Evolutionary conservation across 2,888 invertebrate species (phyloP).

Genomic region (Patella pellucida): DNA sequence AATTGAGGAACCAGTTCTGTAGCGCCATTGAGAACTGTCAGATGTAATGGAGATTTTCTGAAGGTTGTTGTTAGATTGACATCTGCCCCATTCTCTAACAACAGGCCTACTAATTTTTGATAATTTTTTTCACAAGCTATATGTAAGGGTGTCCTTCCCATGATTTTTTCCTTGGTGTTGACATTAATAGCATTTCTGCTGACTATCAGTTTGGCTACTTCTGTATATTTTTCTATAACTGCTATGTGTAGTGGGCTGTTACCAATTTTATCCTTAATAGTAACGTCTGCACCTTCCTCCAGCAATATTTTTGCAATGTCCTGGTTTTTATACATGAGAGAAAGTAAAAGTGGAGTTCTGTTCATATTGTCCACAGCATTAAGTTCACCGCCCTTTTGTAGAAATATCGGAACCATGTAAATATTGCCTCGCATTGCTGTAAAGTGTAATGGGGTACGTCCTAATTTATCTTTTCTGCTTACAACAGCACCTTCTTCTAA

Average conservation of each 20-base stretch:
- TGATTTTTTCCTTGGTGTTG: constrained; percentile 53
- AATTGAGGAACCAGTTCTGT: constrained; percentile 48
- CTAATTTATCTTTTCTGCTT: constrained; percentile 46
- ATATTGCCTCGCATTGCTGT: constrained; percentile 47
- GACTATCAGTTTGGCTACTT: constrained; percentile 51
- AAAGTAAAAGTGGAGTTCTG: constrained; percentile 46
- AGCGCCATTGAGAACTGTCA: constrained; percentile 46
- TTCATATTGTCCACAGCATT: constrained; percentile 46
- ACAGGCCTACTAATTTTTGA: constrained; percentile 45
- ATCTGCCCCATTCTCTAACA: constrained; percentile 58
- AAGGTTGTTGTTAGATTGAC: constrained; percentile 58
- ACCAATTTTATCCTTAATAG: constrained; percentile 47
- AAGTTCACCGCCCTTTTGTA: constrained; percentile 47
- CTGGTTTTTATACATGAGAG: constrained; percentile 46
- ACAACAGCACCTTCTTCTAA: constrained; percentile 49
- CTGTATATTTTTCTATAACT: constrained; percentile 46
- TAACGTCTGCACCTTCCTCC: constrained; percentile 47
- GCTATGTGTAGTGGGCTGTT: constrained; percentile 55
- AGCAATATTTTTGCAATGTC: constrained; percentile 44
- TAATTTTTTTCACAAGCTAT: constrained; percentile 53
- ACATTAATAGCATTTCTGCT: constrained; percentile 52
- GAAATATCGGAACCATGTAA: constrained; percentile 45
- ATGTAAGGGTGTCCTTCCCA: constrained; percentile 60
- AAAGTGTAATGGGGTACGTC: constrained; percentile 53
- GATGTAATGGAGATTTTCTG: constrained; percentile 57